phyloP scores from a whole-genome alignment of 2,113 vertebrate genomes.

The Cygnus atratus region DNA sequence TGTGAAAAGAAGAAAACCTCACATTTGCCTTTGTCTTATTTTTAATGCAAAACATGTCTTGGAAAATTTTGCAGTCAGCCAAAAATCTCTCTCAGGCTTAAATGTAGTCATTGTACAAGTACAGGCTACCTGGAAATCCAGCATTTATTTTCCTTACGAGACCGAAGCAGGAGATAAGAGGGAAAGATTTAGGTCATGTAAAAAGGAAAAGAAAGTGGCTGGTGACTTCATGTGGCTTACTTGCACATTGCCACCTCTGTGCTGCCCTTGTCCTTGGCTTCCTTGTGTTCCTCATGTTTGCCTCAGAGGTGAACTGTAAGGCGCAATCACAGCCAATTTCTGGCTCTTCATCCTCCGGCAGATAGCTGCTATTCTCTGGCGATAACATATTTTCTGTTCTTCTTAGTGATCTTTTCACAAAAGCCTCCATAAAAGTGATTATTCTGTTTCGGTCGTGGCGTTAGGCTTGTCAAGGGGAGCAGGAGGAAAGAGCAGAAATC shows the following conservation, averaged over 20 bases:
- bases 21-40: neutral
- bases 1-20: neutral
- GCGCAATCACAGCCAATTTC: slow-evolving; percentile 40
- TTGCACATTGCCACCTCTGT: neutral
- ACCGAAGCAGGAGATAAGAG: slow-evolving; percentile 18
- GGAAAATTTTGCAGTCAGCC: slow-evolving; percentile 6
- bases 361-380: slow-evolving; percentile 24
- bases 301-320: slow-evolving; percentile 8
- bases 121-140: neutral
- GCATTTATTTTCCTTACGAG: slow-evolving; percentile 40
- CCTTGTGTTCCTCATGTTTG: neutral
- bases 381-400: slow-evolving; percentile 10
- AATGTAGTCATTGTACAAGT: slow-evolving; percentile 3
- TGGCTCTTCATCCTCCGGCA: neutral
- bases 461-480: neutral
- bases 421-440: slow-evolving; percentile 5
- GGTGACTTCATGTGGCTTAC: slow-evolving; percentile 1
- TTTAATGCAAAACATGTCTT: slow-evolving; percentile 27
- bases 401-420: neutral
- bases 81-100: slow-evolving; percentile 13
- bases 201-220: slow-evolving; percentile 2
- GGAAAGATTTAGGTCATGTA: slow-evolving; percentile 29
- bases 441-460: neutral
- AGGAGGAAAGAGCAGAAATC: neutral
- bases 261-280: slow-evolving; percentile 29